Evolutionary conservation across 2,797 vertebrate species (phyloP).

Genomic region (Pangasius djambal): DNA sequence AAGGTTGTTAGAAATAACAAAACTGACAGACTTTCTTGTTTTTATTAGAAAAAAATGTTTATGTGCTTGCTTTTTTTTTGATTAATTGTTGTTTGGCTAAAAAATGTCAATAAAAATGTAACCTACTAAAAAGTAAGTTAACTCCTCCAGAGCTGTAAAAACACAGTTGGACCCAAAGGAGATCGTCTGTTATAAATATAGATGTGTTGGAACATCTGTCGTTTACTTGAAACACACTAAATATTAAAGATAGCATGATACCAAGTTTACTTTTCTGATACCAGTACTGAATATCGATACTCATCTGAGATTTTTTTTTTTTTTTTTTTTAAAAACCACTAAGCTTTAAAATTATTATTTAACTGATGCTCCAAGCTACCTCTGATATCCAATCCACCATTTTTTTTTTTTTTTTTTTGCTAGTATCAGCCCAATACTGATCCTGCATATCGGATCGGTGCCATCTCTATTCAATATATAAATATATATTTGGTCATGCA

Average conservation of each 20-base stretch:
- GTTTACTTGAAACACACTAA: background rate
- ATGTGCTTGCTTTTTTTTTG: background rate
- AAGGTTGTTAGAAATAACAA: too few species aligned
- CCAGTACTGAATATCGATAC: background rate
- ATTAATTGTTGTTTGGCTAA: background rate
- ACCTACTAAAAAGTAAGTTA: background rate
- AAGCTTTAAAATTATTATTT: background rate
- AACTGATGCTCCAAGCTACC: background rate
- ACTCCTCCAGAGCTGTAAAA: background rate
- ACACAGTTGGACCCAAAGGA: background rate
- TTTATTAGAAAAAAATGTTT: background rate
- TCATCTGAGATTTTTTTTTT: background rate
- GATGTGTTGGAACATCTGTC: background rate
- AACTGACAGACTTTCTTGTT: too few species aligned
- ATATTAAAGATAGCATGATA: background rate
- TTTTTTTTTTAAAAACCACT: background rate
- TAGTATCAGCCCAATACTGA: background rate
- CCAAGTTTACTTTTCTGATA: background rate
- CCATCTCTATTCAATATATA: background rate
- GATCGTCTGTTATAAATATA: background rate
- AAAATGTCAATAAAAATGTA: background rate
- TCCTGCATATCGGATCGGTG: background rate
- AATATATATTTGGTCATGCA: background rate
- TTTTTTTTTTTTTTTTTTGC: background rate
- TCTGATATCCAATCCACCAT: background rate